These are phyloP conservation scores for Notolabrus celidotus DNA, from an alignment of 2,797 vertebrate species.

Conservation along the genomic window DNA sequence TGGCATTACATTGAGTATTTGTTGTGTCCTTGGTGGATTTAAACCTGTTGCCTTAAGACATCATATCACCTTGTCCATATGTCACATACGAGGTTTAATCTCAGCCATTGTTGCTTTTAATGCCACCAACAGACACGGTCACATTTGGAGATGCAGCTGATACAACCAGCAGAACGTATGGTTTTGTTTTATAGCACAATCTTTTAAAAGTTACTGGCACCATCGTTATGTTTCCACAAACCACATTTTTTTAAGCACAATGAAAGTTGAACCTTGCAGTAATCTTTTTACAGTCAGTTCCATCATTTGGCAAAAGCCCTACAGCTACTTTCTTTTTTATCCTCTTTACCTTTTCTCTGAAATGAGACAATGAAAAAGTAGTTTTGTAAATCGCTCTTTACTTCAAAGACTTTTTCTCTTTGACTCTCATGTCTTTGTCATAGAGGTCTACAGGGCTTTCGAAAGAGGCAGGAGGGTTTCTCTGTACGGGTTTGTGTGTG, in stretches of 20 bases:
- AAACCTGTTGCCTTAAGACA: no score
- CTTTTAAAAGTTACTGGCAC: background rate
- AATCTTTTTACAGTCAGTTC: background rate
- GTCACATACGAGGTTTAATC: no score
- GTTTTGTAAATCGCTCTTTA: slow-evolving; percentile 27
- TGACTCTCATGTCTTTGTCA: slow-evolving; percentile 47
- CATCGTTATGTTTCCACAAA: background rate
- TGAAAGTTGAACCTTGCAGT: background rate
- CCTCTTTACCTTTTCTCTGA: background rate
- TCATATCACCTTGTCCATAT: no score
- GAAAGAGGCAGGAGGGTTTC: slow-evolving; percentile 35
- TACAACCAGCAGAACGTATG: background rate
- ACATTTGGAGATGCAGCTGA: background rate
- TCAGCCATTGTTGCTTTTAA: background rate
- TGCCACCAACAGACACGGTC: background rate
- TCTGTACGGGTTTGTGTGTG: slow-evolving; percentile 17
- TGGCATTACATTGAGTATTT: no score
- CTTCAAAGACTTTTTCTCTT: slow-evolving; percentile 49
- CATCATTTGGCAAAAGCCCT: background rate
- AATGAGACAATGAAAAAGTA: slow-evolving; percentile 38
- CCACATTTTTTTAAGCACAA: background rate
- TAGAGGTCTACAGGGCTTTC: slow-evolving; percentile 66
- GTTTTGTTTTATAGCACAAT: background rate
- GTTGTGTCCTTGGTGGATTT: no score
- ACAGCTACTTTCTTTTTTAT: background rate